Evolutionary conservation across 2,113 vertebrate species (phyloP).

Genomic region (Charadrius vociferus): DNA sequence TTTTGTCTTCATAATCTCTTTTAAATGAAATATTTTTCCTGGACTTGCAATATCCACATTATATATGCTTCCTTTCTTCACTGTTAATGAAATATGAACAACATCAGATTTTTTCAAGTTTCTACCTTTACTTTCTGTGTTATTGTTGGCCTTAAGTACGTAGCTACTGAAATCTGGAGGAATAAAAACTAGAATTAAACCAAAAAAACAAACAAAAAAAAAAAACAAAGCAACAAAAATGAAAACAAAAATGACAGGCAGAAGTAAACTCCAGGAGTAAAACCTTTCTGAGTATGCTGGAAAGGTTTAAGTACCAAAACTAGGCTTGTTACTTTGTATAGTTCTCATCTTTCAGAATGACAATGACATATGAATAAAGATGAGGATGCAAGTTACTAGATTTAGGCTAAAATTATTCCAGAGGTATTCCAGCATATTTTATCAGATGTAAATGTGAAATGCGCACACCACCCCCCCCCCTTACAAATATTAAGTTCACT

Average conservation of each 20-base stretch:
- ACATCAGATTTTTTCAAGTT: neutral
- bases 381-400: neutral
- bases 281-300: neutral
- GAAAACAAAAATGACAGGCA: neutral
- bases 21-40: neutral
- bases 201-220: neutral
- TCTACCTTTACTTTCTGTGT: neutral
- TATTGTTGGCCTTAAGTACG: neutral
- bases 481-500: neutral
- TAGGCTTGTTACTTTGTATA: neutral
- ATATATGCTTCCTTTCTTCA: neutral
- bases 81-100: neutral
- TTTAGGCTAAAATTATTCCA: neutral
- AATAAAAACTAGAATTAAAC: neutral
- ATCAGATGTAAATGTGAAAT: neutral
- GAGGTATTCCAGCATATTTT: neutral
- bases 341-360: neutral
- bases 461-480: accelerated
- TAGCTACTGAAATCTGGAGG: neutral
- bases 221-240: neutral
- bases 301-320: neutral
- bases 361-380: neutral
- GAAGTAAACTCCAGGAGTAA: neutral
- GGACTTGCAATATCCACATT: neutral
- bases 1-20: neutral